phyloP scores from a whole-genome alignment of 2,113 vertebrate genomes.

The Australoheros scitulus region DNA sequence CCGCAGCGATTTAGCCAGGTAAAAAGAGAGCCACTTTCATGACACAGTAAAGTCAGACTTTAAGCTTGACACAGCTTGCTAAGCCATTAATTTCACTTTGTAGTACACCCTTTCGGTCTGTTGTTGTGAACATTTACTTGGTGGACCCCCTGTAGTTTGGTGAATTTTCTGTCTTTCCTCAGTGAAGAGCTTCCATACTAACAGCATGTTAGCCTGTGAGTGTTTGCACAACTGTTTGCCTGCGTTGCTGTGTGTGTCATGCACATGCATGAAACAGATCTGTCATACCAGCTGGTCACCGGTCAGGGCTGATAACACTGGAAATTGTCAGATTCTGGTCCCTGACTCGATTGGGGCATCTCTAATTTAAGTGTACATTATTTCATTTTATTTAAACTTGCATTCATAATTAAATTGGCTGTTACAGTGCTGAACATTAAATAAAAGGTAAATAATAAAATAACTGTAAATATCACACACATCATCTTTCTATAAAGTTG shows the following conservation, averaged over 20 bases:
- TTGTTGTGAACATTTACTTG: no score
- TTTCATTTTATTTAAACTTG: background rate
- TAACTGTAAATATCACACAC: background rate
- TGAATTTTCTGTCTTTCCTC: no score
- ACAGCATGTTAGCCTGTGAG: background rate
- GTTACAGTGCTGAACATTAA: background rate
- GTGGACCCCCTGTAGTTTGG: no score
- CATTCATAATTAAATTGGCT: background rate
- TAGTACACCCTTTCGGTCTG: no score
- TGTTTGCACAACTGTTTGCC: background rate
- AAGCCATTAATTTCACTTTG: no score
- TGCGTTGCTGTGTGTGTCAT: background rate
- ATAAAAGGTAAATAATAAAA: background rate
- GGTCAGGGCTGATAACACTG: background rate
- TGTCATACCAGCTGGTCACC: no score
- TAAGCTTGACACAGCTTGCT: no score
- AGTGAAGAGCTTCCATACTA: no score
- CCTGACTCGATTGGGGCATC: background rate
- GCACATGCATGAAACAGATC: background rate
- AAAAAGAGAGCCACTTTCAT: no score
- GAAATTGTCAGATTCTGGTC: background rate
- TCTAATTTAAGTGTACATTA: background rate
- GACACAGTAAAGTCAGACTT: no score
- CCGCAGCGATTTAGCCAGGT: no score
- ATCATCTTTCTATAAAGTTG: background rate